These are phyloP conservation scores for Dipodomys stephensi DNA, from an alignment of 2,113 vertebrate species.

Conservation along the genomic window DNA sequence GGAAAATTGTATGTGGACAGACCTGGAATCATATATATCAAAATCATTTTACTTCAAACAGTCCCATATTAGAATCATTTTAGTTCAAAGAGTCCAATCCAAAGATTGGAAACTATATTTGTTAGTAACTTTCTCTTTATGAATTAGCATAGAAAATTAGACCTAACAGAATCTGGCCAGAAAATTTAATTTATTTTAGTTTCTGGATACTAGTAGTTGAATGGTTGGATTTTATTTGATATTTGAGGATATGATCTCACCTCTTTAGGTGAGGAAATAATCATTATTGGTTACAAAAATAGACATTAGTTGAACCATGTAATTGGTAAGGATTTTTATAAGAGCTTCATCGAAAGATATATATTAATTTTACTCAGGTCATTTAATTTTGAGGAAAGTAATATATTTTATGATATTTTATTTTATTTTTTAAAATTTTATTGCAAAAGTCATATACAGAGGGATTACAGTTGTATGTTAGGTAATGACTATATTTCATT, in stretches of 20 bases:
- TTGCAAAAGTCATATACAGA: too few relatives aligned
- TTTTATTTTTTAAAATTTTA: too few relatives aligned
- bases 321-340: background rate
- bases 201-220: background rate
- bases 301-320: background rate
- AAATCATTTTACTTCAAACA: background rate
- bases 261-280: background rate
- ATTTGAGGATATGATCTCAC: background rate
- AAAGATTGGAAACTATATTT: too few relatives aligned
- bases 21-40: background rate
- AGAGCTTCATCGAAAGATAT: background rate
- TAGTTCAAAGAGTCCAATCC: too few relatives aligned
- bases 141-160: background rate
- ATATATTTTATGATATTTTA: background rate
- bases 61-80: too few relatives aligned
- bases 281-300: too few relatives aligned
- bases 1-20: background rate
- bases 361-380: background rate
- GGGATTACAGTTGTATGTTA: too few relatives aligned
- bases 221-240: too few relatives aligned
- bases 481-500: too few relatives aligned
- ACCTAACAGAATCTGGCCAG: background rate
- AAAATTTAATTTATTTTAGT: background rate
- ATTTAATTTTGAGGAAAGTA: slow-evolving; percentile 1
- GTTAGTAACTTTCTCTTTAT: too few relatives aligned